Evolutionary conservation across 2,113 vertebrate genomes (phyloP).

Genomic region (Hemichromis elongatus): DNA sequence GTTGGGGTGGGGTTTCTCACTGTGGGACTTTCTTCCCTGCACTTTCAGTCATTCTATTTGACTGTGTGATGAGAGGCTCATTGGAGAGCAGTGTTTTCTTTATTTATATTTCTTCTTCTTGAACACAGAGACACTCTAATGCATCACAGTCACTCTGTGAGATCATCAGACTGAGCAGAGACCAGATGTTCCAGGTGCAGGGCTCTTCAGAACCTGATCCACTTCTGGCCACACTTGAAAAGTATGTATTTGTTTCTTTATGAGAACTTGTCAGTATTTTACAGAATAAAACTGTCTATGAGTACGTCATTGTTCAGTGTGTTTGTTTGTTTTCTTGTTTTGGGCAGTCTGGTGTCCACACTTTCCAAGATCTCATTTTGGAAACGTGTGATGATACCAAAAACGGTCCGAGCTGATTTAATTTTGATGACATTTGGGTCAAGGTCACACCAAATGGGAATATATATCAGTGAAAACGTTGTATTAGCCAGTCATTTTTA

Average conservation of each 20-base stretch:
- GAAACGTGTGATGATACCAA: neutral
- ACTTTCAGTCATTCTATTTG: neutral
- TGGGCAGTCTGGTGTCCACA: neutral
- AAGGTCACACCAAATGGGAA: neutral
- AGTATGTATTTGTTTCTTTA: constrained; percentile 71
- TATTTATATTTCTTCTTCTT: neutral
- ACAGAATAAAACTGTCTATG: neutral
- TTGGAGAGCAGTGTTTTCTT: neutral
- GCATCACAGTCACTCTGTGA: constrained; percentile 98
- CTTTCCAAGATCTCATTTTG: neutral
- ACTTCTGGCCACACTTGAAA: constrained; percentile 93
- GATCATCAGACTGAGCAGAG: constrained; percentile 97
- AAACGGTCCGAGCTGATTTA: neutral
- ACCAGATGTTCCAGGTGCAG: constrained; percentile 98
- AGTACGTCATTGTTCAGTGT: neutral
- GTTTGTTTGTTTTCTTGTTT: neutral
- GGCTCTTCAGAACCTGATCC: constrained; percentile 93
- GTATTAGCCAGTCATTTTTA: neutral
- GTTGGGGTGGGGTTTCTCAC: neutral
- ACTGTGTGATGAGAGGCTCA: neutral
- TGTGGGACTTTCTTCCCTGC: neutral
- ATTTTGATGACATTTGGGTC: neutral
- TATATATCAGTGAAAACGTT: neutral
- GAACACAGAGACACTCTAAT: constrained; percentile 90
- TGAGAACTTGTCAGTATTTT: neutral